phyloP scores from a whole-genome alignment of 2,113 vertebrate genomes.

The Clarias macrocephalus region DNA sequence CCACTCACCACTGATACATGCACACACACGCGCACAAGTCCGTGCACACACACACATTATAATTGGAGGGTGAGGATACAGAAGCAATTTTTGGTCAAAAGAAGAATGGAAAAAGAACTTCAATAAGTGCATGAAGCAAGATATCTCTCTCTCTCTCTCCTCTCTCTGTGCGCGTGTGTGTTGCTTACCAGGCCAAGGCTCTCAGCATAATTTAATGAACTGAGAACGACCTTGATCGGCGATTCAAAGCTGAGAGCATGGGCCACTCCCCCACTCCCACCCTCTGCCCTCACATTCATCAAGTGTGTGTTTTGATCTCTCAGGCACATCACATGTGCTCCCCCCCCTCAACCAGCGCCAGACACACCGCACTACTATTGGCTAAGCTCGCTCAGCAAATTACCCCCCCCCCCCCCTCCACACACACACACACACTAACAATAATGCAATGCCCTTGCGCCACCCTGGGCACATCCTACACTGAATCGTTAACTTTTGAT shows the following conservation, averaged over 20 bases:
- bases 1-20: not conserved
- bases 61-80: not conserved
- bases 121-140: conserved; percentile 5
- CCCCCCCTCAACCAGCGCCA: conserved; percentile 80
- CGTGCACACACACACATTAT: conserved; percentile 20
- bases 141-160: not conserved
- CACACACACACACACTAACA: conserved; percentile 31
- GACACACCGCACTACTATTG: conserved; percentile 68
- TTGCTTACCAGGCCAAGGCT: conserved; percentile 68
- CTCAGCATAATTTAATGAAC: conserved; percentile 82
- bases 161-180: conserved; percentile 38
- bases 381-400: conserved; percentile 43
- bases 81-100: conserved; percentile 10
- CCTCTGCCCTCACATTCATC: conserved; percentile 88
- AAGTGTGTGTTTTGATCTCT: conserved; percentile 94
- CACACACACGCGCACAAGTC: not conserved
- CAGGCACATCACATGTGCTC: conserved; percentile 88
- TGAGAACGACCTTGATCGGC: conserved; percentile 87
- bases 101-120: conserved; percentile 22
- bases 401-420: not conserved
- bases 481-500: conserved; percentile 55
- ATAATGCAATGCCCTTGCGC: conserved; percentile 42
- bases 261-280: conserved; percentile 77
- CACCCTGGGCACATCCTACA: conserved; percentile 50
- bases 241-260: conserved; percentile 75